Evolutionary conservation across 2,888 invertebrate species (phyloP).

Genomic region (Andricus curvator): DNA sequence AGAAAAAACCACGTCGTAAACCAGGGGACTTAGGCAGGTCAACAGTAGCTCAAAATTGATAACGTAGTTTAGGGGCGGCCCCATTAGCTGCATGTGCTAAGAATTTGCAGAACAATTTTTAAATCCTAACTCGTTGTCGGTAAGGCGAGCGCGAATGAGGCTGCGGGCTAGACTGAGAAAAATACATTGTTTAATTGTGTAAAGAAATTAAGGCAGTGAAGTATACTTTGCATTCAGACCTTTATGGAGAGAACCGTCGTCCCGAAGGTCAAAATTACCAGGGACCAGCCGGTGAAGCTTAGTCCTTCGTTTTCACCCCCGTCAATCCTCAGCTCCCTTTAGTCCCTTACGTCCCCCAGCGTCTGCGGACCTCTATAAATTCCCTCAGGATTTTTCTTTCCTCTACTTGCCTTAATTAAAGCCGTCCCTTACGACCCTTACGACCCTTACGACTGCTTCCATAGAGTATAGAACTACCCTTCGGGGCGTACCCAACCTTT

Average conservation of each 20-base stretch:
- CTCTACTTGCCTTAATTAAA: slow-evolving; percentile 77
- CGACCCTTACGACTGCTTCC: slow-evolving; percentile 65
- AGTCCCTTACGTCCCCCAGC: slow-evolving; percentile 49
- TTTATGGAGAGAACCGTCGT: slow-evolving; percentile 60
- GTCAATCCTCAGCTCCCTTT: slow-evolving; percentile 45
- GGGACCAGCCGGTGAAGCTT: slow-evolving; percentile 50
- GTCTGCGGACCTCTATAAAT: slow-evolving; percentile 74
- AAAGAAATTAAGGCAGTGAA: slow-evolving; percentile 68
- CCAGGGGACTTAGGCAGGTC: too few species aligned
- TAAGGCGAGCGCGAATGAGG: slow-evolving; percentile 37
- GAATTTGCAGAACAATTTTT: background rate
- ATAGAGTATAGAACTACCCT: slow-evolving; percentile 60
- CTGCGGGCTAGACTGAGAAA: slow-evolving; percentile 14
- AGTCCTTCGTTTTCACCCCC: slow-evolving; percentile 42
- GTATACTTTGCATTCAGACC: slow-evolving; percentile 70
- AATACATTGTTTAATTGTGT: slow-evolving; percentile 63
- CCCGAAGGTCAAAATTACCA: slow-evolving; percentile 67
- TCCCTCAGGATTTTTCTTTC: slow-evolving; percentile 77
- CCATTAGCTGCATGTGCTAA: too few species aligned
- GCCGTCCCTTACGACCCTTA: slow-evolving; percentile 71
- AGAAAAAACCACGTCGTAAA: too few species aligned
- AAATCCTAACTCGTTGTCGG: background rate
- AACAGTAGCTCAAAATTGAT: too few species aligned
- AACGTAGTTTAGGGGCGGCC: too few species aligned
- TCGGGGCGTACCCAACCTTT: slow-evolving; percentile 47